These are phyloP conservation scores for Nomada flava DNA, from an alignment of 2,888 invertebrate species.

Conservation along the genomic window DNA sequence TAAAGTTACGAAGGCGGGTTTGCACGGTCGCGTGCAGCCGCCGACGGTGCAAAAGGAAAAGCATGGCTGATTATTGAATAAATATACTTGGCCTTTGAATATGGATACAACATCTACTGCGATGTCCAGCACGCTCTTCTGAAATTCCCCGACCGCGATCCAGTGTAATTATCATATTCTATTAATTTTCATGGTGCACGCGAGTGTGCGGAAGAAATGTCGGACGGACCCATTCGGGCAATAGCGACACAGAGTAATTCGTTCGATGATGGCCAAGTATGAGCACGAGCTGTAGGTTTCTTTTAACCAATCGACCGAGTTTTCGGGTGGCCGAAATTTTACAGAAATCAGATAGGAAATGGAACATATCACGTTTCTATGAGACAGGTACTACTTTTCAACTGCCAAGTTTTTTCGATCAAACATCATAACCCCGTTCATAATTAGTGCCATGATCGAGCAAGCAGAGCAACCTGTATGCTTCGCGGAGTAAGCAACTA, in stretches of 20 bases:
- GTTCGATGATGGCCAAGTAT: background rate
- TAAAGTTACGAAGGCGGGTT: constrained; percentile 21
- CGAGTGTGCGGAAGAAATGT: constrained; percentile 38
- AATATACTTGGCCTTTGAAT: constrained; percentile 45
- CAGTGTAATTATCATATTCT: constrained; percentile 48
- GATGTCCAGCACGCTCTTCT: constrained; percentile 26
- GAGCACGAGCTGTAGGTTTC: background rate
- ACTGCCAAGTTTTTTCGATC: constrained; percentile 3
- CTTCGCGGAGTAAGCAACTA: constrained; percentile 56
- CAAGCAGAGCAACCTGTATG: constrained; percentile 59
- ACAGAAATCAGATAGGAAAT: too few species aligned
- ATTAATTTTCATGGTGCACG: constrained; percentile 48
- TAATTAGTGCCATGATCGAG: constrained; percentile 46
- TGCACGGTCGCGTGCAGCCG: constrained; percentile 45
- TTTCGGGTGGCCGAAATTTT: too few species aligned
- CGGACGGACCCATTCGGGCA: background rate
- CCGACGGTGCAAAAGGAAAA: constrained; percentile 25
- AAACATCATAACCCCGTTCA: constrained; percentile 48
- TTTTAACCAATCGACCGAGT: background rate
- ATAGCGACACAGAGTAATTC: background rate
- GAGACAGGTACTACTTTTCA: constrained; percentile 30
- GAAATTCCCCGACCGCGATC: constrained; percentile 20
- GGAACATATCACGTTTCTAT: background rate
- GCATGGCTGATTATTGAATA: constrained; percentile 50
- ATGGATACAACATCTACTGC: constrained; percentile 34